Percentiles rank a stretch among this genome's conserved stretches.
Evolutionary conservation across 2,113 vertebrate genomes (phyloP).

Genomic region (Phrynocephalus versicolor): DNA sequence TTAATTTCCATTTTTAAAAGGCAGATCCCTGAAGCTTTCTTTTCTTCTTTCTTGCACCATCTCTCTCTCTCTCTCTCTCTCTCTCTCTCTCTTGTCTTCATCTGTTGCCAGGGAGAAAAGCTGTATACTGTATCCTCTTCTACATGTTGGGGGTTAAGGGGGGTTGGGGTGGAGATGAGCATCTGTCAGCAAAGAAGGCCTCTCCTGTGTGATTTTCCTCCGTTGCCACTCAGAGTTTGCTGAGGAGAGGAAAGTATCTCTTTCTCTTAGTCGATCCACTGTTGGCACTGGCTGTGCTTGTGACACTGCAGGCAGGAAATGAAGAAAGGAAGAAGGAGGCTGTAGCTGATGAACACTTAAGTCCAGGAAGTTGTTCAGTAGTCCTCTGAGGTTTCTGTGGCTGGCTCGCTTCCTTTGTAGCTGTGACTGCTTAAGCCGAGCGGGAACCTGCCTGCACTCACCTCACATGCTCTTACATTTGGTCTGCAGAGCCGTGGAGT

Average conservation of each 20-base stretch:
- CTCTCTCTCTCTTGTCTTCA: neutral
- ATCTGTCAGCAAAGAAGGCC: neutral
- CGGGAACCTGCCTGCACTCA: slow-evolving; percentile 42
- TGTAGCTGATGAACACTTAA: slow-evolving; percentile 19
- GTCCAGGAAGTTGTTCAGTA: slow-evolving; percentile 59
- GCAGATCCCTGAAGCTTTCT: neutral
- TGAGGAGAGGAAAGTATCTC: neutral
- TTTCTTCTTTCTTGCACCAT: neutral
- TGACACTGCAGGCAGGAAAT: slow-evolving; percentile 21
- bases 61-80: neutral
- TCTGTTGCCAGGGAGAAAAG: neutral
- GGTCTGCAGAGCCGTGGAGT: slow-evolving; percentile 32
- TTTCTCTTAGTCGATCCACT: neutral
- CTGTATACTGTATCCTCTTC: neutral
- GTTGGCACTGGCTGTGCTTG: neutral
- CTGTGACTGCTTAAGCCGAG: slow-evolving; percentile 51
- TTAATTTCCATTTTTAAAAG: neutral
- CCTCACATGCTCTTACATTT: slow-evolving; percentile 56
- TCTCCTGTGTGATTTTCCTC: neutral
- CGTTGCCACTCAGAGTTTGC: neutral
- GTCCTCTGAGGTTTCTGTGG: slow-evolving; percentile 64
- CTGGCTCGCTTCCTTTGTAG: slow-evolving; percentile 57
- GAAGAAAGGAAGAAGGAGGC: slow-evolving; percentile 44
- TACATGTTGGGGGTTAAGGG: too few species aligned
- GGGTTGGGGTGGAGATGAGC: too few species aligned